These are phyloP conservation scores for Criorhina ranunculi DNA, from an alignment of 2,888 invertebrate genomes.

Conservation along the genomic window DNA sequence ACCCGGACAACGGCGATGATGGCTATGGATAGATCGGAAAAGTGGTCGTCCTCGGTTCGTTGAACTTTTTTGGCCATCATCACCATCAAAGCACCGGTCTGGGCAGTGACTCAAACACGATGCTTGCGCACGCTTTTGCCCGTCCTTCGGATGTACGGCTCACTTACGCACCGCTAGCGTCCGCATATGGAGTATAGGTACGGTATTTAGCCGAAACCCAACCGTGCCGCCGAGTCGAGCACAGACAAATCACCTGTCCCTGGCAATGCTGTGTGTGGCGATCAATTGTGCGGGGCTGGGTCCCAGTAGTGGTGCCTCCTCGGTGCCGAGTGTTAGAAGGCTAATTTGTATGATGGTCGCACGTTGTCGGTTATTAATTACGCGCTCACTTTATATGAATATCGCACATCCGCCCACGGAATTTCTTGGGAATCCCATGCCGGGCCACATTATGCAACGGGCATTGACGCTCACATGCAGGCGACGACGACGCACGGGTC, in stretches of 20 bases:
- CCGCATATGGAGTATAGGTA: slow-evolving; percentile 35
- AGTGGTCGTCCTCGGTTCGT: slow-evolving; percentile 52
- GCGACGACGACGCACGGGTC: slow-evolving; percentile 45
- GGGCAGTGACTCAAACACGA: slow-evolving; percentile 1
- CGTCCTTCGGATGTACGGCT: slow-evolving; percentile 19
- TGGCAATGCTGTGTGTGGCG: slow-evolving; percentile 61
- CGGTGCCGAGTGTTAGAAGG: slow-evolving; percentile 68
- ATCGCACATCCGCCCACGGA: slow-evolving; percentile 76
- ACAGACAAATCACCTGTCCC: slow-evolving; percentile 75
- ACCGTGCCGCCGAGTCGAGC: slow-evolving; percentile 31
- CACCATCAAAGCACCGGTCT: slow-evolving; percentile 24
- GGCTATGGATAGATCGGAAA: slow-evolving; percentile 50
- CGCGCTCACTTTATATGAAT: slow-evolving; percentile 60
- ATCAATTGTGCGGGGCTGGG: slow-evolving; percentile 57
- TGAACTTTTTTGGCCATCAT: slow-evolving; percentile 68
- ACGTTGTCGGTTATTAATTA: slow-evolving; percentile 75
- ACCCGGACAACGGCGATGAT: no score
- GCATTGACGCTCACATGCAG: slow-evolving; percentile 57
- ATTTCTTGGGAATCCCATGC: slow-evolving; percentile 47
- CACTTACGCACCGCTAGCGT: slow-evolving; percentile 42
- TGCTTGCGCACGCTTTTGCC: slow-evolving; percentile 6
- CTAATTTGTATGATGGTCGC: slow-evolving; percentile 73
- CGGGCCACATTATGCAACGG: slow-evolving; percentile 71
- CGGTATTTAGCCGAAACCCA: slow-evolving; percentile 43
- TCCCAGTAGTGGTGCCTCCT: background rate